Conservation (phyloP, 2,797 vertebrate genomes). For the Sebastes oblongus region DNA sequence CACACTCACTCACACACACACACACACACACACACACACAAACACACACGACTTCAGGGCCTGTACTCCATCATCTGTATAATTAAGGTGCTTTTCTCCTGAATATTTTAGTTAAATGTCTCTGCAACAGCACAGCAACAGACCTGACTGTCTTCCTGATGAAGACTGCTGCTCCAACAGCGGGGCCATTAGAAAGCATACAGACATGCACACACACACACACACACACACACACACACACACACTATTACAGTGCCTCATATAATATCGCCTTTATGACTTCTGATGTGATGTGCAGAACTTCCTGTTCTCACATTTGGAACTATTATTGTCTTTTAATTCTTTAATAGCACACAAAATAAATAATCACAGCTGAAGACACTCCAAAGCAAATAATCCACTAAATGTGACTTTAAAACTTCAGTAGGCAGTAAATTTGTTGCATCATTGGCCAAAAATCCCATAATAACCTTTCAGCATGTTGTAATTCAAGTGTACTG, state of each 20-base stretch:
- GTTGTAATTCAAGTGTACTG: too few relatives aligned
- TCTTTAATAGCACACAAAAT: not conserved
- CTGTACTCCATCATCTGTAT: conserved; percentile 71
- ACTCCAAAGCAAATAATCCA: not conserved
- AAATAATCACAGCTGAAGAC: not conserved
- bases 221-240: too few relatives aligned
- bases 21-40: conserved; percentile 10
- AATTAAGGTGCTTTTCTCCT: conserved; percentile 74
- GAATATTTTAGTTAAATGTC: conserved; percentile 73
- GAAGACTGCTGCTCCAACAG: not conserved
- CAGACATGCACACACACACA: not conserved
- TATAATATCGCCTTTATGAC: not conserved
- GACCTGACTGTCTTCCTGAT: conserved; percentile 34
- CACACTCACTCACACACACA: conserved; percentile 12
- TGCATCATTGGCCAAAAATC: too few relatives aligned
- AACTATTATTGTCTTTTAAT: not conserved
- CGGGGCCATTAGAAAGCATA: conserved; percentile 8
- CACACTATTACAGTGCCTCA: not conserved
- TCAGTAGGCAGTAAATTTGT: too few relatives aligned
- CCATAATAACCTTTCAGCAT: too few relatives aligned
- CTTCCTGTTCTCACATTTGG: not conserved
- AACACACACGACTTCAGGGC: conserved; percentile 48
- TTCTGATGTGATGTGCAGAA: not conserved
- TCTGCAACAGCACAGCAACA: conserved; percentile 54
- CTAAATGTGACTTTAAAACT: not conserved